Conservation (phyloP, 2,888 invertebrate genomes). For the Alitta virens region DNA sequence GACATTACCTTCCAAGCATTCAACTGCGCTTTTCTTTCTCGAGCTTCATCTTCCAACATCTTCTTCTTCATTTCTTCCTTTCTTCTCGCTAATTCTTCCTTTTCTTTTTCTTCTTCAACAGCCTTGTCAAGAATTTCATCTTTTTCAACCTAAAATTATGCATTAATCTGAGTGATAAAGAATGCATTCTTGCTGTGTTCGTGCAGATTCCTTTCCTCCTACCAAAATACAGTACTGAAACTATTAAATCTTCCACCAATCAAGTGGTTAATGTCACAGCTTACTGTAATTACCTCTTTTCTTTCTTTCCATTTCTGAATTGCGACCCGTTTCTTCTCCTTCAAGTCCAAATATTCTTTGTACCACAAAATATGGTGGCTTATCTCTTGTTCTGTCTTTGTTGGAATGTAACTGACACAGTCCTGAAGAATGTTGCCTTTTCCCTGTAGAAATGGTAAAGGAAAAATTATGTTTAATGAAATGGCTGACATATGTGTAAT, state of each 20-base stretch:
- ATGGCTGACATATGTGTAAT: too few relatives aligned
- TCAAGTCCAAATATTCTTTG: constrained; percentile 46
- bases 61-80: constrained; percentile 33
- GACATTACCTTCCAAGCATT: constrained; percentile 55
- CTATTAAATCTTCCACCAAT: too few relatives aligned
- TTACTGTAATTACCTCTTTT: constrained; percentile 41
- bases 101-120: constrained; percentile 27
- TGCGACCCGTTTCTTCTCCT: constrained; percentile 52
- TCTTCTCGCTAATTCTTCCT: constrained; percentile 31
- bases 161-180: background rate
- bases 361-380: constrained; percentile 53
- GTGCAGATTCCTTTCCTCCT: background rate
- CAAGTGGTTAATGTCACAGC: too few relatives aligned
- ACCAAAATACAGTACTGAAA: too few relatives aligned
- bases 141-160: constrained; percentile 38
- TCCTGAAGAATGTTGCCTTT: constrained; percentile 47
- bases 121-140: constrained; percentile 33
- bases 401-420: constrained; percentile 40
- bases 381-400: constrained; percentile 49
- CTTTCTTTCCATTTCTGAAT: constrained; percentile 52
- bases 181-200: background rate
- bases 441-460: constrained; percentile 45
- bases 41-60: constrained; percentile 36
- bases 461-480: too few relatives aligned
- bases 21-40: constrained; percentile 40